A percentile compares a stretch with the other conserved stretches of the same genome.
Evolutionary conservation across 2,113 vertebrate species (phyloP).

Genomic region (Saccopteryx bilineata): DNA sequence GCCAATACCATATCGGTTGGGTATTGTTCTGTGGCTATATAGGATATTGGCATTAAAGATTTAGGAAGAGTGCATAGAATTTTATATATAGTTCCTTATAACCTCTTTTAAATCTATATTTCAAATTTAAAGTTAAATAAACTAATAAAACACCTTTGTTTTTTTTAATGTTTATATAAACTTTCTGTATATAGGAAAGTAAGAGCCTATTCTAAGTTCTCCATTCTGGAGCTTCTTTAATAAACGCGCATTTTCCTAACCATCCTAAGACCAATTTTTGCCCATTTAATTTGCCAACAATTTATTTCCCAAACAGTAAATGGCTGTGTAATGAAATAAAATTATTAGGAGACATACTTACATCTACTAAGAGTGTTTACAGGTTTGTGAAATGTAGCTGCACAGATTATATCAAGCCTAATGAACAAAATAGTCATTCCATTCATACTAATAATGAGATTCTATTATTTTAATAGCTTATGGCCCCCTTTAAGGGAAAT

Average conservation of each 20-base stretch:
- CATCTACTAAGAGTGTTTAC: slow-evolving; percentile 67
- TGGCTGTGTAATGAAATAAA: slow-evolving; percentile 60
- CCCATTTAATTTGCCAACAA: slow-evolving; percentile 59
- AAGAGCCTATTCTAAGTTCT: not conserved
- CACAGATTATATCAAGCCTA: slow-evolving; percentile 65
- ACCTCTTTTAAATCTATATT: not conserved
- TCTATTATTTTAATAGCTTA: slow-evolving; percentile 80
- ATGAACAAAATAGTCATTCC: slow-evolving; percentile 68
- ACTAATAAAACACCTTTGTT: not conserved
- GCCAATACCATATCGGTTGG: not conserved
- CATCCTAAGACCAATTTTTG: slow-evolving; percentile 7
- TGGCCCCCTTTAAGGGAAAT: slow-evolving; percentile 59
- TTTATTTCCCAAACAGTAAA: slow-evolving; percentile 63
- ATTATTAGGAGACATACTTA: slow-evolving; percentile 40
- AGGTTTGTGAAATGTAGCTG: slow-evolving; percentile 57
- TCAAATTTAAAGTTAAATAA: slow-evolving; percentile 33
- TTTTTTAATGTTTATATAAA: slow-evolving; percentile 7
- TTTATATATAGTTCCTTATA: not conserved
- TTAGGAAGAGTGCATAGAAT: not conserved
- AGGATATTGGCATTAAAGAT: not conserved
- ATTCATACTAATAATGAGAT: slow-evolving; percentile 66
- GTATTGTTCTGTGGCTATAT: not conserved
- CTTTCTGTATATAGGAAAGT: not conserved
- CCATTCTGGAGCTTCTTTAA: not conserved
- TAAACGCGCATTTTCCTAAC: not conserved